Conservation (phyloP, 2,888 invertebrate genomes). For the Lasioglossum villosulum region DNA sequence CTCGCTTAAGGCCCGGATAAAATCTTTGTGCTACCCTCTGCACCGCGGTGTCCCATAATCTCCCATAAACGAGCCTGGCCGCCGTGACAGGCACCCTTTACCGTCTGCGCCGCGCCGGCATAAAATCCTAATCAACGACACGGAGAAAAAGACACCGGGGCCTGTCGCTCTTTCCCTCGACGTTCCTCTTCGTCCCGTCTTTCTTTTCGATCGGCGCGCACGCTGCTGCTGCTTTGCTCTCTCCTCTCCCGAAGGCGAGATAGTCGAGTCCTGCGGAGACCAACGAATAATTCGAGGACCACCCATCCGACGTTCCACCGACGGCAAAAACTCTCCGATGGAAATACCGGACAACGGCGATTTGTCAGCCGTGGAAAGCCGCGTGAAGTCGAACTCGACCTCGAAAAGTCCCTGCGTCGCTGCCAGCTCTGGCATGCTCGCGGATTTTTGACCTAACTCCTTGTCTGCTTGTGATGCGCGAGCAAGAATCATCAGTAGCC, state of each 20-base stretch:
- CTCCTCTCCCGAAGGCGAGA: conserved; percentile 12
- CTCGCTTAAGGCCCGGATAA: conserved; percentile 76
- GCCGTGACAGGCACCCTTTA: conserved; percentile 64
- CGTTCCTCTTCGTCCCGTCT: conserved; percentile 12
- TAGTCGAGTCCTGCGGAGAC: conserved; percentile 63
- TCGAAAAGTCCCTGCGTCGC: not conserved
- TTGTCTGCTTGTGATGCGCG: not conserved
- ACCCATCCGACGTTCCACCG: conserved; percentile 64
- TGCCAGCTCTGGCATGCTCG: not conserved
- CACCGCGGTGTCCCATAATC: conserved; percentile 73
- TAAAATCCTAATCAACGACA: conserved; percentile 69
- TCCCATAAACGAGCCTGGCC: conserved; percentile 68
- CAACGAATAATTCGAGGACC: conserved; percentile 60
- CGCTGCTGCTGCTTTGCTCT: not conserved
- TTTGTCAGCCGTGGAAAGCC: conserved; percentile 67
- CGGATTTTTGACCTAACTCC: not conserved
- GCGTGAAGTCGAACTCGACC: conserved; percentile 47
- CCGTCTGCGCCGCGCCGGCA: conserved; percentile 46
- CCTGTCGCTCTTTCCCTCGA: conserved; percentile 26
- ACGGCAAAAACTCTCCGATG: conserved; percentile 65
- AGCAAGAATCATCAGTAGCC: not conserved
- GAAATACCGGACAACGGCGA: conserved; percentile 59
- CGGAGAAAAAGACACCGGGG: conserved; percentile 30
- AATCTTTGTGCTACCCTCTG: conserved; percentile 75
- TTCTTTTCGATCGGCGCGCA: conserved; percentile 5